Evolutionary conservation across 2,113 vertebrate genomes (phyloP).

Genomic region (Lynx canadensis): DNA sequence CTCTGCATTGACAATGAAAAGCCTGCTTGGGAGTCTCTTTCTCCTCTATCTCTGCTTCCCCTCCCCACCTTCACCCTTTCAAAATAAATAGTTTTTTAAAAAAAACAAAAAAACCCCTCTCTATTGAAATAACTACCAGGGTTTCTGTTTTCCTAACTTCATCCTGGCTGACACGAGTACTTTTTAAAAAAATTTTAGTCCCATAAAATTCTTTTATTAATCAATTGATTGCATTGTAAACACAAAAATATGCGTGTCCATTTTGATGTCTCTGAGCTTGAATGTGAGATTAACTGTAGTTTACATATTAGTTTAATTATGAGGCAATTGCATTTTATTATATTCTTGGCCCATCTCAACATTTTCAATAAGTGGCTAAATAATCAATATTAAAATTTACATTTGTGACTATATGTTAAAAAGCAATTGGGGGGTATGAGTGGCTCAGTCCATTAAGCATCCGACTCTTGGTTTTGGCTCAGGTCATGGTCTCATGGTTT

Average conservation of each 20-base stretch:
- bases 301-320: not conserved
- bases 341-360: not conserved
- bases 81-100: no score
- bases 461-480: no score
- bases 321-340: not conserved
- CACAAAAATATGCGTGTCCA: not conserved
- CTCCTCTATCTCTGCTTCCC: no score
- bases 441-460: no score
- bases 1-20: no score
- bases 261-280: not conserved
- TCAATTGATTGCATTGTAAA: not conserved
- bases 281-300: not conserved
- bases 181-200: not conserved
- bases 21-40: no score
- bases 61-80: no score
- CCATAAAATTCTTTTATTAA: not conserved
- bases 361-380: conserved; percentile 35
- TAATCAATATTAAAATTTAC: conserved; percentile 9
- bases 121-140: not conserved
- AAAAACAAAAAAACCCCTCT: not conserved
- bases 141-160: not conserved
- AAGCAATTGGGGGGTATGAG: not conserved
- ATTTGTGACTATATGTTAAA: conserved; percentile 1
- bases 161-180: not conserved
- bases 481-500: no score